A percentile compares a stretch with the other conserved stretches of the same genome.
Evolutionary conservation across 2,797 vertebrate species (phyloP).

Genomic region (Triplophysa yarkandensis): DNA sequence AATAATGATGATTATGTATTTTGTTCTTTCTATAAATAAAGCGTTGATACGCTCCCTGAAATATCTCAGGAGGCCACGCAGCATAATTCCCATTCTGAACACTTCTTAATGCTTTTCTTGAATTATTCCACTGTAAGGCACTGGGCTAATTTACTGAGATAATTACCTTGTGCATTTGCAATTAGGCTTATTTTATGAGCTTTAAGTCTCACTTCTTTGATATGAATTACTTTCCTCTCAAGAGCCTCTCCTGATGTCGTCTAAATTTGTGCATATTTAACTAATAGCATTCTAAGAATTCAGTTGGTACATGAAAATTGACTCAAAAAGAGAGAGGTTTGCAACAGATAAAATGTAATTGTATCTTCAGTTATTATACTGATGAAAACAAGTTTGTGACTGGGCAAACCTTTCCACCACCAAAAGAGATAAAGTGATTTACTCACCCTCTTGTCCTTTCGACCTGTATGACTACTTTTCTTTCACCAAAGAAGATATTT

Average conservation of each 20-base stretch:
- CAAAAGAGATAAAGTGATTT: not conserved
- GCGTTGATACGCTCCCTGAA: not conserved
- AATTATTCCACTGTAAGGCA: slow-evolving; percentile 79
- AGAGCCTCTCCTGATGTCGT: slow-evolving; percentile 46
- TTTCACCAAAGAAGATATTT: too few species aligned
- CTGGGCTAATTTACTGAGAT: slow-evolving; percentile 77
- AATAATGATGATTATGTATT: slow-evolving; percentile 27
- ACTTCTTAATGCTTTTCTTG: slow-evolving; percentile 57
- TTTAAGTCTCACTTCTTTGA: slow-evolving; percentile 64
- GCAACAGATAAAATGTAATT: not conserved
- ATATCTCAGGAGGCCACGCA: slow-evolving; percentile 14
- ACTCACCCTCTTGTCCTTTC: too few species aligned
- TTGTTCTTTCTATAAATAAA: slow-evolving; percentile 35
- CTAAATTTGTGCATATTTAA: slow-evolving; percentile 36
- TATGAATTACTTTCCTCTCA: slow-evolving; percentile 66
- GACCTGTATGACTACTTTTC: too few species aligned
- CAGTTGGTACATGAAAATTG: not conserved
- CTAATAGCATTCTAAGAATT: slow-evolving; percentile 30
- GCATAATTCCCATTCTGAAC: slow-evolving; percentile 63
- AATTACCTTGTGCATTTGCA: slow-evolving; percentile 80
- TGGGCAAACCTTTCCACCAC: not conserved
- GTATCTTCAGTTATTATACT: not conserved
- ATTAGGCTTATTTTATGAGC: slow-evolving; percentile 77
- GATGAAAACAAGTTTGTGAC: not conserved
- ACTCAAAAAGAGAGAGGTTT: not conserved